A percentile compares a stretch with the other conserved stretches of the same genome.
Conservation (phyloP, 2,113 vertebrate species). For the Seriola quinqueradiata region DNA sequence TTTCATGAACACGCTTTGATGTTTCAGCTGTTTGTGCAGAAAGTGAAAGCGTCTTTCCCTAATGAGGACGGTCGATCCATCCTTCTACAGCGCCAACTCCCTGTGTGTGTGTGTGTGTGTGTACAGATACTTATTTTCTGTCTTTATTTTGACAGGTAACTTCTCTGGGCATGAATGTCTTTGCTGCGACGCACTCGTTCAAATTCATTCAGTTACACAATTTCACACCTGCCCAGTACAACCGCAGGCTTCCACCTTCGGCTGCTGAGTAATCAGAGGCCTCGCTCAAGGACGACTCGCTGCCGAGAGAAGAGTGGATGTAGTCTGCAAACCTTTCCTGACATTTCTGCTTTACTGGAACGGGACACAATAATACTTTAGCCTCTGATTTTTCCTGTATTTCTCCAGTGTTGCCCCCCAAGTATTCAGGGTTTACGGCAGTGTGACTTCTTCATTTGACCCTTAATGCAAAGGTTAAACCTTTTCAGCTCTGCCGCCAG, state of each 20-base stretch:
- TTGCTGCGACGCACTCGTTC: not conserved
- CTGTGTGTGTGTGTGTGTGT: no score
- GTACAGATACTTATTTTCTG: no score
- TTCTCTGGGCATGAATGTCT: not conserved
- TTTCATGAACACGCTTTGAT: no score
- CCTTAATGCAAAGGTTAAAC: conserved; percentile 10
- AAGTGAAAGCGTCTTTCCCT: not conserved
- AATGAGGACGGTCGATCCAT: not conserved
- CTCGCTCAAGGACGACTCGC: conserved; percentile 28
- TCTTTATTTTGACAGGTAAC: not conserved
- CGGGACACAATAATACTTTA: not conserved
- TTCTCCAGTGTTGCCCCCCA: not conserved
- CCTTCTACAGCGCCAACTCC: no score
- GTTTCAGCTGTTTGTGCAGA: not conserved
- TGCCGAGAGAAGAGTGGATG: conserved; percentile 1
- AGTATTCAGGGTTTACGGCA: not conserved
- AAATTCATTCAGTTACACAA: conserved; percentile 5
- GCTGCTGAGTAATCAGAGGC: conserved; percentile 23
- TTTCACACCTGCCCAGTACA: conserved; percentile 26
- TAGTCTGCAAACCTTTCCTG: not conserved
- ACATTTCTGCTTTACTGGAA: not conserved
- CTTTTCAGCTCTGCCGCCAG: not conserved
- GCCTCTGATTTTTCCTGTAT: not conserved
- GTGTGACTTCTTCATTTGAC: conserved; percentile 22
- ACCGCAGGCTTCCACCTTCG: not conserved